Conservation (phyloP, 2,797 vertebrate species). For the Lepilemur septentrionalis region DNA sequence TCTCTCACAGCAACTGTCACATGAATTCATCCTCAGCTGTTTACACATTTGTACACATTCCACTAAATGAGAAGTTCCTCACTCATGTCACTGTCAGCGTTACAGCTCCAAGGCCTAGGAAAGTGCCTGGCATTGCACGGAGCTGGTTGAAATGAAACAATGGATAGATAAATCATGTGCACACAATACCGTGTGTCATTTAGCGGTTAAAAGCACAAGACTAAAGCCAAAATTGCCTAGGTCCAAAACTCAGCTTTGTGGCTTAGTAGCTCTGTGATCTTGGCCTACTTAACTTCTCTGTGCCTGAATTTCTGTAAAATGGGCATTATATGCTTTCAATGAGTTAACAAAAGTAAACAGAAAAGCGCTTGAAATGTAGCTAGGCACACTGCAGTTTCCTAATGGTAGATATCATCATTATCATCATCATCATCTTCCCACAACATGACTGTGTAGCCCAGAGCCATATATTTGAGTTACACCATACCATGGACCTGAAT, state of each 20-base stretch:
- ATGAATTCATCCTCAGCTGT: constrained; percentile 5
- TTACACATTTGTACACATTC: neutral
- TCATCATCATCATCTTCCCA: neutral
- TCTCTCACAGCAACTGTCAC: neutral
- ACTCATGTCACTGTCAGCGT: neutral
- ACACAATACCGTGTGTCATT: neutral
- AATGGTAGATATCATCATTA: neutral
- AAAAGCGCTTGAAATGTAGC: neutral
- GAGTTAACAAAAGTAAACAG: neutral
- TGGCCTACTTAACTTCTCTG: neutral
- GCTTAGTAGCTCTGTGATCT: neutral
- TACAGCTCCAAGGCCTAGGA: neutral
- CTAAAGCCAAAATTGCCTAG: neutral
- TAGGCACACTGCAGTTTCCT: neutral
- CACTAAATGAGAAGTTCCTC: neutral
- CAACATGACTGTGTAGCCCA: accelerated
- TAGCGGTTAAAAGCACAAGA: neutral
- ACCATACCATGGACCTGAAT: neutral
- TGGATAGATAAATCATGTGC: neutral
- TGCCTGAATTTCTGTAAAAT: neutral
- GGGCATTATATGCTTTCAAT: neutral
- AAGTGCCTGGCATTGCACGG: neutral
- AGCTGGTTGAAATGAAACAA: neutral
- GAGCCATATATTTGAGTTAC: neutral
- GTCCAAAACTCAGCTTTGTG: neutral